Base-by-base conservation (phyloP, 2,888 invertebrate genomes). In the Heterodera filipjevi region DNA sequence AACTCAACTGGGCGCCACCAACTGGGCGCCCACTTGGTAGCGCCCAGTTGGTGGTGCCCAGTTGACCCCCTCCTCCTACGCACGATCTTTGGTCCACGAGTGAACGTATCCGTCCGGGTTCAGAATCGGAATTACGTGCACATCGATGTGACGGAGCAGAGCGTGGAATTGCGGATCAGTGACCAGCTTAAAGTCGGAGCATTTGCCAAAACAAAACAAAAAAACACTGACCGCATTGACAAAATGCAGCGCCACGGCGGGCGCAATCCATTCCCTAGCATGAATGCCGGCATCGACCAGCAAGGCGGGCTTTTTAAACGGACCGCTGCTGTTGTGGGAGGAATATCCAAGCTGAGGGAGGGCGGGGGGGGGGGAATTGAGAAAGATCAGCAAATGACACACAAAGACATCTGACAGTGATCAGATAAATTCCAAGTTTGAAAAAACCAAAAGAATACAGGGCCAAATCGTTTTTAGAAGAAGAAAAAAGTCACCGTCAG, bases 71-170 rank as follows among this genome's bases (percentile, higher is more conserved):
- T n/a, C n/a, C n/a, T n/a, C n/a, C n/a, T 6, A 68, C 68, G 12
- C 8, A 75, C 75, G 66, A 46, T 75, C 75, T 75, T 53, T 75
- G 44, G 30, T 64, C 75, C 75, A 64, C 19, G 75, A 66, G 81
- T 84, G 87, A 66, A 87, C 86, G 78, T 88, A 88, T 44, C 88
- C 88, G 77, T 88, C 88, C 19, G 87, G 86, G 77, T 87, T 87
- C n/a, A 83, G 81, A 39, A 83, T 82, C 3, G 86, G 86, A 0
- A 83, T 82, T 30, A 87, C 80, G 74, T 85, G 81, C 8, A 87
- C 77, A 79, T 87, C 85, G 53, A 87, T 84, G 22, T 80, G 74
- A 27, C 79, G 66, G 30, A 81, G 71, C 64, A 82, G 32, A 19
- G 77, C 27, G 1, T 49, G 66, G 53, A 74, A 72, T 30, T 75